Conservation (phyloP, 2,113 vertebrate species). For the Protobothrops flavoviridis region DNA sequence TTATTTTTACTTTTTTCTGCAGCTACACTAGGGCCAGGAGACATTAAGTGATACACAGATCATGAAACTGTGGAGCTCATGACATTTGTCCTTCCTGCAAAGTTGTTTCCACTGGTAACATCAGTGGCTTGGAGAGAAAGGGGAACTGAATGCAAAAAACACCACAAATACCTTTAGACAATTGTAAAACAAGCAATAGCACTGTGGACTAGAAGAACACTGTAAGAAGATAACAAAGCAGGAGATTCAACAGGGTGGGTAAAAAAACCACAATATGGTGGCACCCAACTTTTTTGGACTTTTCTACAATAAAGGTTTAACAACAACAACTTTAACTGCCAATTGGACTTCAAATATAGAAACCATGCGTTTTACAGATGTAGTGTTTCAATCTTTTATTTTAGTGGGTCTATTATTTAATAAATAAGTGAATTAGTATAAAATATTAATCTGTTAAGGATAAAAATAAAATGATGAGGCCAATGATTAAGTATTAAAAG, state of each 20-base stretch:
- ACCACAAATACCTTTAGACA: slow-evolving; percentile 32
- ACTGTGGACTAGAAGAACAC: not conserved
- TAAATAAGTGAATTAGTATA: not conserved
- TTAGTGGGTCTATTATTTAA: not conserved
- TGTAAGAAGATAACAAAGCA: not conserved
- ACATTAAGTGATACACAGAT: slow-evolving; percentile 72
- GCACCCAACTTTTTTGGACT: not conserved
- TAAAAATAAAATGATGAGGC: not conserved
- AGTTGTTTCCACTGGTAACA: slow-evolving; percentile 74
- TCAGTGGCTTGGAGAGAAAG: slow-evolving; percentile 77
- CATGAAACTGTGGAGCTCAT: slow-evolving; percentile 77
- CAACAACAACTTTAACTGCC: not conserved
- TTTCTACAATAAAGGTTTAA: not conserved
- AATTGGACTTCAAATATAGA: not conserved
- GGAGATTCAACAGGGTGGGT: not conserved
- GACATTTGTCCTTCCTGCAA: slow-evolving; percentile 72
- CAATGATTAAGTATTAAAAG: not conserved
- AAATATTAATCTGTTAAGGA: not conserved
- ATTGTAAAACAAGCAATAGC: slow-evolving; percentile 45
- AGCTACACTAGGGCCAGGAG: slow-evolving; percentile 74
- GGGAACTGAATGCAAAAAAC: slow-evolving; percentile 71
- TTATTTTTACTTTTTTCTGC: slow-evolving; percentile 78
- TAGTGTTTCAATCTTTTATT: not conserved
- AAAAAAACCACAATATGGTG: not conserved
- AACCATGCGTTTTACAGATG: not conserved